Percentiles rank a stretch among this genome's conserved stretches.
phyloP scores from a whole-genome alignment of 2,888 invertebrate species.

The Abscondita cerata region DNA sequence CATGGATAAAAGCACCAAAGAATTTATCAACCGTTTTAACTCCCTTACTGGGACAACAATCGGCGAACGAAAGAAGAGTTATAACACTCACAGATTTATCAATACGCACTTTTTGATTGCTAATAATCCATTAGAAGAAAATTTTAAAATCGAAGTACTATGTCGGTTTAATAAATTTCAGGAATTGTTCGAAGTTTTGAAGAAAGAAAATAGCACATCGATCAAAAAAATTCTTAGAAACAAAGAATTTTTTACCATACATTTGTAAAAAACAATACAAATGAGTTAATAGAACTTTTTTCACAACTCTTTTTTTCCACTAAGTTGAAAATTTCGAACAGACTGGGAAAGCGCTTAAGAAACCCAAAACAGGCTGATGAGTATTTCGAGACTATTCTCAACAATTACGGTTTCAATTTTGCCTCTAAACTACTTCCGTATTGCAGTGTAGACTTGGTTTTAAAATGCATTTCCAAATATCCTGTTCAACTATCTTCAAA shows the following conservation, averaged over 20 bases:
- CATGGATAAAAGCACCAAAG: background rate
- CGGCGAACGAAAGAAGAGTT: background rate
- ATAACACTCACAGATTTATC: background rate
- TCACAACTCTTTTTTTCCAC: slow-evolving; percentile 24
- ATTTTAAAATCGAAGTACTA: slow-evolving; percentile 25
- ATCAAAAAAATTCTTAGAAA: slow-evolving; percentile 27
- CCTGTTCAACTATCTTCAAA: slow-evolving; percentile 10
- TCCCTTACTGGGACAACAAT: slow-evolving; percentile 15
- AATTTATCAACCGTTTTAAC: slow-evolving; percentile 16
- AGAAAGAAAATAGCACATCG: slow-evolving; percentile 22
- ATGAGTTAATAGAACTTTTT: slow-evolving; percentile 19
- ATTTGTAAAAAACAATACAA: slow-evolving; percentile 15
- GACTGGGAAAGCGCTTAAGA: slow-evolving; percentile 13
- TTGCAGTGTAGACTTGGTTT: slow-evolving; percentile 26
- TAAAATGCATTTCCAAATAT: slow-evolving; percentile 14
- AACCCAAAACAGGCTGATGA: slow-evolving; percentile 20
- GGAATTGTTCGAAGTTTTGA: slow-evolving; percentile 26
- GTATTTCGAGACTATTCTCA: slow-evolving; percentile 23
- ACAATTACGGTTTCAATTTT: slow-evolving; percentile 27
- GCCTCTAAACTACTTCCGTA: slow-evolving; percentile 24
- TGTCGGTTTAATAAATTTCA: slow-evolving; percentile 19
- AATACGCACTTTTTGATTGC: background rate
- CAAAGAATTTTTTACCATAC: slow-evolving; percentile 17
- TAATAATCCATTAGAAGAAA: slow-evolving; percentile 14
- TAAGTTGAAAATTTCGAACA: slow-evolving; percentile 27